phyloP scores from a whole-genome alignment of 1,140 invertebrate genomes.

The Diachasma alloeum region DNA sequence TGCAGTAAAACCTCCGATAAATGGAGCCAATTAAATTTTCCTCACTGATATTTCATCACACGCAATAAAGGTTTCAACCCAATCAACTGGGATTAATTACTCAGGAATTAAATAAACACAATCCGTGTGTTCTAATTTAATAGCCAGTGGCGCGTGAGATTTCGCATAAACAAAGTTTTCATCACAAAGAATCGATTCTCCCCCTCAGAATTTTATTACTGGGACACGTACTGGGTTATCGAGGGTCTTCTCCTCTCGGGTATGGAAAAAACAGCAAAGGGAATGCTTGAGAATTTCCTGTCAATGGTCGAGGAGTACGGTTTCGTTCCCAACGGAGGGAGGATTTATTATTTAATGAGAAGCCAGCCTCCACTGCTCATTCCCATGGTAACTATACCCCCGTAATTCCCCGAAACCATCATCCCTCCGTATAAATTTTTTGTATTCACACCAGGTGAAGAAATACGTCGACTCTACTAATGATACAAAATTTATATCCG shows the following conservation, averaged over 20 bases:
- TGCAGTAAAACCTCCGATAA: no score
- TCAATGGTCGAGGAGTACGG: constrained; percentile 73
- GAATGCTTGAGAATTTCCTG: constrained; percentile 81
- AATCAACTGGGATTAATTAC: no score
- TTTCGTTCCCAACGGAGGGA: constrained; percentile 80
- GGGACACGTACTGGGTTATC: constrained; percentile 90
- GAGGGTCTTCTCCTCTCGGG: constrained; percentile 78
- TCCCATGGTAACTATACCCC: constrained; percentile 71
- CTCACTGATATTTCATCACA: no score
- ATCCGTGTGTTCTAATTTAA: neutral
- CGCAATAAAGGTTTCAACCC: no score
- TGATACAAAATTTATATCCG: constrained; percentile 72
- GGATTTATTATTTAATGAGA: constrained; percentile 79
- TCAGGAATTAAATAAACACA: neutral
- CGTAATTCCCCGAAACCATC: neutral
- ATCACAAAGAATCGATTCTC: neutral
- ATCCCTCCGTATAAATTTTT: constrained; percentile 14
- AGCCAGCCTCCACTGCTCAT: constrained; percentile 83
- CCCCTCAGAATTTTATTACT: constrained; percentile 80
- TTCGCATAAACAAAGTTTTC: neutral
- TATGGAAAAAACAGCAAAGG: constrained; percentile 77
- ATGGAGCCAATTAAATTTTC: no score
- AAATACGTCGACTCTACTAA: constrained; percentile 73
- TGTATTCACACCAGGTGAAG: constrained; percentile 56
- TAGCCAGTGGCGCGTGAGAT: neutral